A percentile compares a stretch with the other conserved stretches of the same genome.
Evolutionary conservation across 2,888 invertebrate species (phyloP).

Genomic region (Branchellion lobata): DNA sequence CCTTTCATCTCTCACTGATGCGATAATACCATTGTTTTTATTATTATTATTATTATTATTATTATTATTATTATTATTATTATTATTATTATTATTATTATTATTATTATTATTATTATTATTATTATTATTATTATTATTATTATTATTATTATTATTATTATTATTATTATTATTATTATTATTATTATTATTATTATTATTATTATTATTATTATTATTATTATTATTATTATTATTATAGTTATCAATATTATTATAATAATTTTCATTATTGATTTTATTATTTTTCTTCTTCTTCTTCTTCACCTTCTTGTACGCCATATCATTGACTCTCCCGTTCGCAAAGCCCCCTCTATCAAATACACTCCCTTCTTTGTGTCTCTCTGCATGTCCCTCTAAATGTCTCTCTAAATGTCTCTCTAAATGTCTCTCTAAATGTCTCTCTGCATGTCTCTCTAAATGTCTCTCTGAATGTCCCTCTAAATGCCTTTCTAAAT

Average conservation of each 20-base stretch:
- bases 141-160: background rate
- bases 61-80: slow-evolving; percentile 8
- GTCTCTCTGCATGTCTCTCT: no score
- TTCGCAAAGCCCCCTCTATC: no score
- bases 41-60: background rate
- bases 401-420: no score
- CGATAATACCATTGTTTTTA: background rate
- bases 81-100: background rate
- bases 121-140: background rate
- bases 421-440: no score
- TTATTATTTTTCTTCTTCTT: background rate
- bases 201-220: background rate
- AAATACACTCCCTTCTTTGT: no score
- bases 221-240: background rate
- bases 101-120: background rate
- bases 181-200: background rate
- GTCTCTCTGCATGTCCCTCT: no score
- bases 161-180: slow-evolving; percentile 12
- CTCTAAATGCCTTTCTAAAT: no score
- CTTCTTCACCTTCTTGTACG: no score
- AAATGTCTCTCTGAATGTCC: no score
- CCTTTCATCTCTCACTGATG: background rate
- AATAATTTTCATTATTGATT: background rate
- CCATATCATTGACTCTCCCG: no score
- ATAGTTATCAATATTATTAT: background rate